These are phyloP conservation scores for Allolobophora icterica DNA, from an alignment of 2,888 invertebrate species.

Conservation along the genomic window DNA sequence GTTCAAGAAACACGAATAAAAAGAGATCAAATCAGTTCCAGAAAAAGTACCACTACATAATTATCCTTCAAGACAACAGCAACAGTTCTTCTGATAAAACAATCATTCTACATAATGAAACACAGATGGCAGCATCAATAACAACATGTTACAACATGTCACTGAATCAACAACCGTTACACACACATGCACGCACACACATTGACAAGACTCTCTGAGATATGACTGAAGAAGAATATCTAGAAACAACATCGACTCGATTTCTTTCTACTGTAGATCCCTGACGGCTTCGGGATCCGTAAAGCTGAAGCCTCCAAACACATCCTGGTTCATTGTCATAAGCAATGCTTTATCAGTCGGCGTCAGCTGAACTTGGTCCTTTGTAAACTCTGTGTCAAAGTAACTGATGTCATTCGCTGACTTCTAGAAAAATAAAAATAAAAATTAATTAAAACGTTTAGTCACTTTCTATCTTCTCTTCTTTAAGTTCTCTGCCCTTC, in stretches of 20 bases:
- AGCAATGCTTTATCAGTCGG: constrained; percentile 90
- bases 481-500: too few relatives aligned
- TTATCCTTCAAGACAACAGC: not conserved
- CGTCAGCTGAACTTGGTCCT: constrained; percentile 87
- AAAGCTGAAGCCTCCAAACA: constrained; percentile 85
- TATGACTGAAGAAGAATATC: constrained; percentile 3
- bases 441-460: not conserved
- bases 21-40: not conserved
- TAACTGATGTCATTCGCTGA: constrained; percentile 81
- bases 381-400: constrained; percentile 94
- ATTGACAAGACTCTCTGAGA: not conserved
- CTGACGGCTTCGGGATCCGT: constrained; percentile 48
- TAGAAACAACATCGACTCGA: not conserved
- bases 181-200: not conserved
- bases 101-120: not conserved
- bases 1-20: not conserved
- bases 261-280: not conserved
- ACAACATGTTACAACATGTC: not conserved
- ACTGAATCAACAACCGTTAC: not conserved
- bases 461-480: too few relatives aligned
- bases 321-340: constrained; percentile 93
- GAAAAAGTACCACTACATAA: not conserved
- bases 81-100: not conserved
- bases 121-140: not conserved
- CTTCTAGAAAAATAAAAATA: constrained; percentile 34